phyloP scores from a whole-genome alignment of 2,888 invertebrate species.

The Salticus scenicus region DNA sequence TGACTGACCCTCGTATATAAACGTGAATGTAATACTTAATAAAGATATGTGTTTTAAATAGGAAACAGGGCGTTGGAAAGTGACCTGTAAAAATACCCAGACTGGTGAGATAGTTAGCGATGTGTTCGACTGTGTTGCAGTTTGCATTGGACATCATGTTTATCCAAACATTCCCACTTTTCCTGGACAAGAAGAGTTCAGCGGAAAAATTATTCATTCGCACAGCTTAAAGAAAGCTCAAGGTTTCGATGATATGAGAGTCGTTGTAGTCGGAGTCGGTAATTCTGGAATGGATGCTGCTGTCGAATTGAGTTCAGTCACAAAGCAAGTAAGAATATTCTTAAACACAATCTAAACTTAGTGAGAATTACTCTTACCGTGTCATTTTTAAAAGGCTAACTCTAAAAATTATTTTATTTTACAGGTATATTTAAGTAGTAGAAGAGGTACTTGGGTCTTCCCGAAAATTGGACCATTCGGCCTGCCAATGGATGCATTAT shows the following conservation, averaged over 20 bases:
- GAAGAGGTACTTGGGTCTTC: slow-evolving; percentile 78
- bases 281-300: slow-evolving; percentile 77
- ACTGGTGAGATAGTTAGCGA: slow-evolving; percentile 64
- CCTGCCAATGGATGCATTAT: slow-evolving; percentile 74
- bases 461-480: slow-evolving; percentile 77
- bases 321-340: slow-evolving; percentile 72
- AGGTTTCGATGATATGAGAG: slow-evolving; percentile 73
- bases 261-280: slow-evolving; percentile 78
- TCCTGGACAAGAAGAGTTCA: slow-evolving; percentile 75
- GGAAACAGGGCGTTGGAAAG: no score
- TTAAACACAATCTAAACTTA: no score
- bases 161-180: slow-evolving; percentile 76
- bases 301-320: slow-evolving; percentile 74
- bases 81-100: neutral
- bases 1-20: no score
- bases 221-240: slow-evolving; percentile 70
- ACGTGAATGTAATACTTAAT: no score
- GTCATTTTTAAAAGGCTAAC: no score
- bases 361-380: no score
- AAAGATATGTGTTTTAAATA: no score
- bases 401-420: neutral
- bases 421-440: slow-evolving; percentile 77
- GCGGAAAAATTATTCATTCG: slow-evolving; percentile 71
- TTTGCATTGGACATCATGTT: slow-evolving; percentile 77
- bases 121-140: slow-evolving; percentile 76